A percentile compares a stretch with the other conserved stretches of the same genome.
phyloP scores from a whole-genome alignment of 2,797 vertebrate genomes.

The Pelochelys cantorii region DNA sequence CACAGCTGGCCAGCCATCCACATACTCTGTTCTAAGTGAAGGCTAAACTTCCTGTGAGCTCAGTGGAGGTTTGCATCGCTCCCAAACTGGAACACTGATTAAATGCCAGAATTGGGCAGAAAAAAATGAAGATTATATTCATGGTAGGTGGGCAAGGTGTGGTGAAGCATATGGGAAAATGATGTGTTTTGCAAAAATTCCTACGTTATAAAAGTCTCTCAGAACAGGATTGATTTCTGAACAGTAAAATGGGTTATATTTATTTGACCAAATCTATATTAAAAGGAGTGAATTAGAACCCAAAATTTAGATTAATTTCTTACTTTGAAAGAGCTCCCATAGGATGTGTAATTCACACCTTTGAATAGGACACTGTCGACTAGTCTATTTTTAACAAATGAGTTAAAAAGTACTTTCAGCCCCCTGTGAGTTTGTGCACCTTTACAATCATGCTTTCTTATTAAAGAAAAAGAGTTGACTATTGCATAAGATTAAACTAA shows the following conservation, averaged over 20 bases:
- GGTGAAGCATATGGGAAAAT: not conserved
- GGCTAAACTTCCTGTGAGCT: not conserved
- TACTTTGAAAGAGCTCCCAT: not conserved
- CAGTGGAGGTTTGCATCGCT: accelerated
- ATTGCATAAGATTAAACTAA: not conserved
- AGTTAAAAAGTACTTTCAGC: not conserved
- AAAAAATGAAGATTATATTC: not conserved
- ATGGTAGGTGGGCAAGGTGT: not conserved
- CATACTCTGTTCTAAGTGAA: accelerated
- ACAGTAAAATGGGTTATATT: not conserved
- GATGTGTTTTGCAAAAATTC: not conserved
- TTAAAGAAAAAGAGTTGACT: not conserved
- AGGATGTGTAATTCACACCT: not conserved
- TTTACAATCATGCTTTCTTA: not conserved
- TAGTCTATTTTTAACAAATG: not conserved
- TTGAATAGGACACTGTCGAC: not conserved
- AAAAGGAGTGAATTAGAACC: accelerated
- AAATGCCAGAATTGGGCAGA: not conserved
- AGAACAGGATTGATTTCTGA: not conserved
- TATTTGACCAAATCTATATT: not conserved
- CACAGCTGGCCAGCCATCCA: not conserved
- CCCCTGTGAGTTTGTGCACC: not conserved
- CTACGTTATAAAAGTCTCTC: not conserved
- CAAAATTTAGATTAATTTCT: not conserved
- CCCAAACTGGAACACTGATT: not conserved